phyloP scores from a whole-genome alignment of 30 jellyfish, hydroid and myxozoan species.

The Cassiopea xamachana region DNA sequence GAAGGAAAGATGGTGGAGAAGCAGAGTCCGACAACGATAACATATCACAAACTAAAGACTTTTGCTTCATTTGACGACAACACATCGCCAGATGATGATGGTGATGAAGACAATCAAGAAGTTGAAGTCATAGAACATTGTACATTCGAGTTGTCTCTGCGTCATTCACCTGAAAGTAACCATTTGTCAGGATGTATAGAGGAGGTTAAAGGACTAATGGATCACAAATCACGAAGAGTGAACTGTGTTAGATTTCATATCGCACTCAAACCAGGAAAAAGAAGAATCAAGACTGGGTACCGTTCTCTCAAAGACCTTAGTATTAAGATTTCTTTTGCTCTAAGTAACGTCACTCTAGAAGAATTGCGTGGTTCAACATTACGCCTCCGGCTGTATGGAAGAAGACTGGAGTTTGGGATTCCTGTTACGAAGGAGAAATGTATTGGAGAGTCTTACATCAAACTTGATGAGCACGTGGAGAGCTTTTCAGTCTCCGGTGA shows the following conservation, averaged over 20 bases:
- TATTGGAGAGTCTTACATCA: constrained; percentile 72
- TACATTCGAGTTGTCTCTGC: constrained; percentile 10
- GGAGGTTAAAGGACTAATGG: constrained; percentile 3
- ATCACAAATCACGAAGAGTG: background rate
- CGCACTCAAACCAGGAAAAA: constrained; percentile 30
- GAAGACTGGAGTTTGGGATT: constrained; percentile 40
- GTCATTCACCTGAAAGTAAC: background rate
- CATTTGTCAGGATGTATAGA: constrained; percentile 26
- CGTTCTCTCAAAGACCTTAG: constrained; percentile 7
- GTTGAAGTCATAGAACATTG: constrained; percentile 22
- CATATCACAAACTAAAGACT: constrained; percentile 7
- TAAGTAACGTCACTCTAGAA: constrained; percentile 13
- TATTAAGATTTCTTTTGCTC: background rate
- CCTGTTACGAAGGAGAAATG: constrained; percentile 55
- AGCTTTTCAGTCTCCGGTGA: background rate
- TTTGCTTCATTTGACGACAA: background rate
- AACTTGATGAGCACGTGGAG: background rate
- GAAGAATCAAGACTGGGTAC: constrained; percentile 20
- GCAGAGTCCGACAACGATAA: background rate
- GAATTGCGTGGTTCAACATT: constrained; percentile 32
- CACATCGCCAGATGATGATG: background rate
- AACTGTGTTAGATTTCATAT: constrained; percentile 41
- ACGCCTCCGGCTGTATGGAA: constrained; percentile 83
- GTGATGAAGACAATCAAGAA: background rate
- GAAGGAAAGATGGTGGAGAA: background rate